These are phyloP conservation scores for Julus scandinavius DNA, from an alignment of 2,888 invertebrate species.

Conservation along the genomic window DNA sequence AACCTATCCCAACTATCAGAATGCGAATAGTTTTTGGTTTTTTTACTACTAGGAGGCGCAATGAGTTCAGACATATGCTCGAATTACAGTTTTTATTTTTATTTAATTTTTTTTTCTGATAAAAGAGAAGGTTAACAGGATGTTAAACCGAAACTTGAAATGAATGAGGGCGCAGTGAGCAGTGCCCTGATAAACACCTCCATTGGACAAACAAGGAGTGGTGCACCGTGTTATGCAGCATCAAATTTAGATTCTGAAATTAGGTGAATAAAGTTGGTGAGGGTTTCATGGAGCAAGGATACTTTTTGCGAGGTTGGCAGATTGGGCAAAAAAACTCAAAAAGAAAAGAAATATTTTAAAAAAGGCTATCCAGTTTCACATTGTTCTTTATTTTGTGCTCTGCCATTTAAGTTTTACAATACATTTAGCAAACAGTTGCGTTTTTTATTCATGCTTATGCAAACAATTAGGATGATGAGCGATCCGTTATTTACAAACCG, in stretches of 20 bases:
- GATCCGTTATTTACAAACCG: too few relatives aligned
- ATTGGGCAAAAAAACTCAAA: too few relatives aligned
- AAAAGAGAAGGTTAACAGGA: conserved; percentile 49
- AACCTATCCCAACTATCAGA: too few relatives aligned
- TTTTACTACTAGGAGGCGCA: not conserved
- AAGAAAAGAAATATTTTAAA: too few relatives aligned
- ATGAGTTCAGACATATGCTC: not conserved
- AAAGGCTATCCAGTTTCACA: too few relatives aligned
- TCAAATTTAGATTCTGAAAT: not conserved
- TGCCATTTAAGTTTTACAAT: too few relatives aligned
- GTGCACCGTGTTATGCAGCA: not conserved
- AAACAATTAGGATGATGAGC: too few relatives aligned
- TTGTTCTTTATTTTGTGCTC: too few relatives aligned
- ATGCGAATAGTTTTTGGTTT: conserved; percentile 39
- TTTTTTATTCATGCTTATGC: too few relatives aligned
- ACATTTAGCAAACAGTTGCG: too few relatives aligned
- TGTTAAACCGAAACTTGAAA: conserved; percentile 46
- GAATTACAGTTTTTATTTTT: not conserved
- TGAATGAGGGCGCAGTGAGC: conserved; percentile 27
- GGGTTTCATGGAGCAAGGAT: too few relatives aligned
- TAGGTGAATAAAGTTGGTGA: not conserved
- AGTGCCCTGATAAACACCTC: not conserved
- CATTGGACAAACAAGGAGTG: not conserved
- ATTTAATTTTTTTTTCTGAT: not conserved
- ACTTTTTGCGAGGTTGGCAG: too few relatives aligned